phyloP scores from a whole-genome alignment of 2,113 vertebrate genomes.

The Oriolus oriolus region DNA sequence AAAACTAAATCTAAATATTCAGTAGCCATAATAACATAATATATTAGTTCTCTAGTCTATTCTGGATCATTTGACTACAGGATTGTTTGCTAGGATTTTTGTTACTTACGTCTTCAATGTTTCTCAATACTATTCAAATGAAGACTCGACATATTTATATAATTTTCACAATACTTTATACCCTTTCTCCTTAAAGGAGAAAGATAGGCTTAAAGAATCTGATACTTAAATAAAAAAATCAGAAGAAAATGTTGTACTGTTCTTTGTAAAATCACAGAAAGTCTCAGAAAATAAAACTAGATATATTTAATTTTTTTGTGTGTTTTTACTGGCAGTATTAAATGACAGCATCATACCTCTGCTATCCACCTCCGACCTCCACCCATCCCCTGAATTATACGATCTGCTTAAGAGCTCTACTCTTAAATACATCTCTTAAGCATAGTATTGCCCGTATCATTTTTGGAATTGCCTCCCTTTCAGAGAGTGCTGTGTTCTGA shows the following conservation, averaged over 20 bases:
- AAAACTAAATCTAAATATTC: constrained; percentile 45
- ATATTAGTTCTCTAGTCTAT: constrained; percentile 24
- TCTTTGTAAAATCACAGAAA: background rate
- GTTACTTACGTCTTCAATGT: background rate
- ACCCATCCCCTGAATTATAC: background rate
- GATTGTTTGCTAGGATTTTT: background rate
- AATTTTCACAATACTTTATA: background rate
- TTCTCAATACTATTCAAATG: background rate
- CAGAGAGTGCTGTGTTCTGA: background rate
- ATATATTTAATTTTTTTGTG: background rate
- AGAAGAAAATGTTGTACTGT: background rate
- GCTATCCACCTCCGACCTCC: fast-evolving
- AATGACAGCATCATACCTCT: background rate
- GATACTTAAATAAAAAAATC: background rate
- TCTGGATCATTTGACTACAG: background rate
- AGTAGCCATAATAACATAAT: constrained; percentile 31
- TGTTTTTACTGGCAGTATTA: background rate
- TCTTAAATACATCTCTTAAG: background rate
- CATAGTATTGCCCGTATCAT: background rate
- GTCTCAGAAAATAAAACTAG: background rate
- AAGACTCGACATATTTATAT: background rate
- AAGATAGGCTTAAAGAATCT: background rate
- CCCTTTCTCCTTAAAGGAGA: background rate
- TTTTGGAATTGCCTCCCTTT: background rate
- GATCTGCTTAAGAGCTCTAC: background rate